Base-by-base conservation (phyloP, 1,140 invertebrate species). In the Mamestra configurata region DNA sequence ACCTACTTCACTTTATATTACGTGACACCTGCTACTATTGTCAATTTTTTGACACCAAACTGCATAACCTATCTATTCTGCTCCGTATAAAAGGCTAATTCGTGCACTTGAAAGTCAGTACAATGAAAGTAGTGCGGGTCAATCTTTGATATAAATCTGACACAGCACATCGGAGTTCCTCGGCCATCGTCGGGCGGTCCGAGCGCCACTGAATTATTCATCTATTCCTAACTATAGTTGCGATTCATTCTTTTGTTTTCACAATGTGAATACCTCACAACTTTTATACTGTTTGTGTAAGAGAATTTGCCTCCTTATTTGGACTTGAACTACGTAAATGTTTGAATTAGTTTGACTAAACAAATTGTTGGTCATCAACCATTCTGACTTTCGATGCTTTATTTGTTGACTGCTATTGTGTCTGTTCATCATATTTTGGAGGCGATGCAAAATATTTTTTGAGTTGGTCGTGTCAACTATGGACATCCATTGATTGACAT, bases 191-290 rank as follows among this genome's bases (percentile, higher is more conserved):
- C 40, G n/a, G n/a, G n/a, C 53, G 72, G 51, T 7, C 40, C 24
- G 66, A 71, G 77, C 18, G 64, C 55, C 76, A 55, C 49, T 83
- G 84, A 85, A 85, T 83, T 64, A 85, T 85, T 85, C 81, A 85
- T 85, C 43, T 76, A 46, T 27, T 77, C 61, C 77, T 78, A 79
- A 84, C 79, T 80, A 79, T 80, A 81, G 71, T 82, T 77, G 77
- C 73, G 77, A 84, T 82, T 79, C 79, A 81, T 85, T 80, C 79
- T 83, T 84, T 84, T 80, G 79, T 81, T 82, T 55, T 49, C 61
- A 37, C 35, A 43, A 73, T 53, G 24, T 40, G 71, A 43, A 73
- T 57, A 73, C 10, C n/a, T 31, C 20, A 73, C 31, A 53, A 18
- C 15, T 18, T 20, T 27, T 49, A 51, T 27, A 53, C 1, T 71